phyloP scores from a whole-genome alignment of 2,797 vertebrate genomes.

The Macrochelys suwanniensis region DNA sequence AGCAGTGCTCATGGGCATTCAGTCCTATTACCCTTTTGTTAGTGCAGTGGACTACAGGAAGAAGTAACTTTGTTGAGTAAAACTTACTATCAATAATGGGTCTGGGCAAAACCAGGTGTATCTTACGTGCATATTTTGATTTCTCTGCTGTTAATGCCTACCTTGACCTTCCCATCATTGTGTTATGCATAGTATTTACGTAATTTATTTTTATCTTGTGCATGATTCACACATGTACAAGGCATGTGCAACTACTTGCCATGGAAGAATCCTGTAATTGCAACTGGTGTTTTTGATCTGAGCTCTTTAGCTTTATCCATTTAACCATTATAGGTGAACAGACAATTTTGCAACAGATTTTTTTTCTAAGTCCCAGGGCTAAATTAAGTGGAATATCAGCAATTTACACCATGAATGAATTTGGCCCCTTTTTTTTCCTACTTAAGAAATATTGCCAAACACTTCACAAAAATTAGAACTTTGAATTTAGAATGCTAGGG shows the following conservation, averaged over 20 bases:
- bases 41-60: neutral
- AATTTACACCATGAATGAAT: neutral
- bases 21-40: neutral
- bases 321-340: neutral
- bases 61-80: neutral
- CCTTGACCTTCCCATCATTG: fast-evolving
- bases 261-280: no score
- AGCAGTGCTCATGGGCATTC: neutral
- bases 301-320: neutral
- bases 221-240: no score
- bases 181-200: neutral
- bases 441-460: neutral
- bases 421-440: neutral
- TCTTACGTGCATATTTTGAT: neutral
- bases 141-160: neutral
- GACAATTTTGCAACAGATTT: neutral
- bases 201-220: neutral
- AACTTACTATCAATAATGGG: fast-evolving
- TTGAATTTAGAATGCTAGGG: conserved; percentile 7
- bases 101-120: neutral
- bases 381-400: neutral
- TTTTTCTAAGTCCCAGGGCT: neutral
- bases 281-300: neutral
- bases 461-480: neutral
- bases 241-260: no score